Conservation (phyloP, 2,113 vertebrate genomes). For the Pedetes capensis region DNA sequence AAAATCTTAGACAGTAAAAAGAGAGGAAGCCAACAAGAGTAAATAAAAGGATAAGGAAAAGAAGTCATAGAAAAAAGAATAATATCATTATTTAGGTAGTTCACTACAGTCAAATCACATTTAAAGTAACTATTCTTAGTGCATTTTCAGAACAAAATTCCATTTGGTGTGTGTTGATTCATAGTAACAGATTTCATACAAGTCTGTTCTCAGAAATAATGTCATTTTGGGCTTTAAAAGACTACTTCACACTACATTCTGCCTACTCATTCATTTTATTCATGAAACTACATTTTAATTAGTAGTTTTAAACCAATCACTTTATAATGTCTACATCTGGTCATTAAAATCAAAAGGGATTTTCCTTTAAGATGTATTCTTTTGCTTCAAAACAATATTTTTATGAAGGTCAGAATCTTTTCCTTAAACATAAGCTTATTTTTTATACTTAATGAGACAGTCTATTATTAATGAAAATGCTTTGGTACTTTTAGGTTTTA, state of each 20-base stretch:
- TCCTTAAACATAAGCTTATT: neutral
- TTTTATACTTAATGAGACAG: neutral
- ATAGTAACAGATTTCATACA: neutral
- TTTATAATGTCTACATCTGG: neutral
- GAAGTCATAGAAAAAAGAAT: neutral
- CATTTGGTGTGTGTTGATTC: neutral
- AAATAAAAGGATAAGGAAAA: neutral
- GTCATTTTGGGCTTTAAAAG: neutral
- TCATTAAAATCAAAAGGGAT: neutral
- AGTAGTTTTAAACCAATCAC: neutral
- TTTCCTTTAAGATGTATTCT: neutral
- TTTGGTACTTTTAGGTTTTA: neutral
- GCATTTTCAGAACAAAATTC: neutral
- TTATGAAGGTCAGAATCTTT: neutral
- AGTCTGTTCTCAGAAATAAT: neutral
- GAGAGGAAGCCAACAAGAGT: neutral
- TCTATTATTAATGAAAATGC: neutral
- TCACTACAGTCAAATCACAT: neutral
- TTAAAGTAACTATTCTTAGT: conserved; percentile 11
- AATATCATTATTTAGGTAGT: neutral
- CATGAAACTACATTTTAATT: neutral
- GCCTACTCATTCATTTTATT: neutral
- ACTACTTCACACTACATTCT: neutral
- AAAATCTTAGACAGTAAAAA: neutral
- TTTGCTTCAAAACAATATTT: neutral